phyloP scores from a whole-genome alignment of 30 jellyfish, hydroid and myxozoan species.

The Pseudorhiza aurosa region DNA sequence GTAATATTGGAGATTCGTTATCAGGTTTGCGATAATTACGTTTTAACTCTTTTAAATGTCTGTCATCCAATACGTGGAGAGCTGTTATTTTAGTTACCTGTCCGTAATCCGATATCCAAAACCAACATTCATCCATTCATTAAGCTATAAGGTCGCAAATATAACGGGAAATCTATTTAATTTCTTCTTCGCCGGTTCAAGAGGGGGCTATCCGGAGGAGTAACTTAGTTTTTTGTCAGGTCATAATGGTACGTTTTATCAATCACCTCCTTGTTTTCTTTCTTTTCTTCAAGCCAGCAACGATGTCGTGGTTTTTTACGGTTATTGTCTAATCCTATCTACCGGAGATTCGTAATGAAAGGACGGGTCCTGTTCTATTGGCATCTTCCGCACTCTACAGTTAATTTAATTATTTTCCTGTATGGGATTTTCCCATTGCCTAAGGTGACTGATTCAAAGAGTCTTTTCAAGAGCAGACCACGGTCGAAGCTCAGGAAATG shows the following conservation, averaged over 20 bases:
- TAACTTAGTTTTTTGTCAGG: neutral
- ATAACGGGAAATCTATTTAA: neutral
- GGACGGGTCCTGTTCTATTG: neutral
- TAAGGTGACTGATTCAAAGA: slow-evolving; percentile 4
- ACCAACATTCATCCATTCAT: too few relatives aligned
- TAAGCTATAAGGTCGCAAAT: too few relatives aligned
- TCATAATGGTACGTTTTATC: too few relatives aligned
- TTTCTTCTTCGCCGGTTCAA: neutral
- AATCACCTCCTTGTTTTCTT: neutral
- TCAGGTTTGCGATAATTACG: too few relatives aligned
- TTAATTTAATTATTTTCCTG: neutral
- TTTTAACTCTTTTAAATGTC: too few relatives aligned
- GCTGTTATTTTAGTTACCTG: too few relatives aligned
- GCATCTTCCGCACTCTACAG: neutral
- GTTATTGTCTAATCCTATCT: neutral
- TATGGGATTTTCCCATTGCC: slow-evolving; percentile 33
- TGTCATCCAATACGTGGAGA: too few relatives aligned
- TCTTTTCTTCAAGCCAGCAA: neutral
- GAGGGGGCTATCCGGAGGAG: slow-evolving; percentile 19
- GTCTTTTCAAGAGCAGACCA: neutral
- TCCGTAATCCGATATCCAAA: too few relatives aligned
- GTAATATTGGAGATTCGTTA: too few relatives aligned
- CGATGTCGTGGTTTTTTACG: neutral
- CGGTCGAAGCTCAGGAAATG: slow-evolving; percentile 37
- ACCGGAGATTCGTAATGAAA: neutral